phyloP scores from a whole-genome alignment of 2,797 vertebrate genomes.

The Bucorvus abyssinicus region DNA sequence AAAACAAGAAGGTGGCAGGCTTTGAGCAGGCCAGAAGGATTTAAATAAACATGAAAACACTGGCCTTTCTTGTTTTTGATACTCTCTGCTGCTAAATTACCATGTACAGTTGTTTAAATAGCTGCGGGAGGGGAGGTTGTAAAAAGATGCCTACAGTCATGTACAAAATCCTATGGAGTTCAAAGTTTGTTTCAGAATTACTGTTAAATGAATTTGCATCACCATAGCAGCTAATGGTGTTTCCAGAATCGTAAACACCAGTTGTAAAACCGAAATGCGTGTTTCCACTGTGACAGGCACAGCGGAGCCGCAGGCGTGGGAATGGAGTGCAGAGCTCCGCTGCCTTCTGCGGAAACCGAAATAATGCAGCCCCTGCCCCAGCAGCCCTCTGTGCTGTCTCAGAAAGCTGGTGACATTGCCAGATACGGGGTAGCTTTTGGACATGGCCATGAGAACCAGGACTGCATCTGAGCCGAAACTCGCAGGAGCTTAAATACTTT shows the following conservation, averaged over 20 bases:
- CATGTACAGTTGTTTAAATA: background rate
- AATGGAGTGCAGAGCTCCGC: background rate
- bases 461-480: background rate
- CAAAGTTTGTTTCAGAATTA: conserved; percentile 27
- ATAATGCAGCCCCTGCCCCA: fast-evolving
- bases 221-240: conserved; percentile 41
- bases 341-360: background rate
- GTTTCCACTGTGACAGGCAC: background rate
- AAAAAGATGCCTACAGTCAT: conserved; percentile 15
- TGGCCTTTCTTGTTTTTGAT: conserved; percentile 4
- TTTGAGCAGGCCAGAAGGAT: background rate
- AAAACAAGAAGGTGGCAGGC: background rate
- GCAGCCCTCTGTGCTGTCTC: background rate
- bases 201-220: conserved; percentile 24
- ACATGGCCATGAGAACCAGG: background rate
- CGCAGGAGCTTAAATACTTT: background rate
- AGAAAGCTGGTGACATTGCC: background rate
- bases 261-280: background rate
- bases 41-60: background rate
- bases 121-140: background rate
- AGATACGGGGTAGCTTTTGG: background rate
- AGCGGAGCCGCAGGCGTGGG: background rate
- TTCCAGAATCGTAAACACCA: conserved; percentile 8
- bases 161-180: conserved; percentile 13
- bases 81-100: conserved; percentile 10